Base-by-base conservation (phyloP, 2,888 invertebrate species). In the Xanthostigma xanthostigma region DNA sequence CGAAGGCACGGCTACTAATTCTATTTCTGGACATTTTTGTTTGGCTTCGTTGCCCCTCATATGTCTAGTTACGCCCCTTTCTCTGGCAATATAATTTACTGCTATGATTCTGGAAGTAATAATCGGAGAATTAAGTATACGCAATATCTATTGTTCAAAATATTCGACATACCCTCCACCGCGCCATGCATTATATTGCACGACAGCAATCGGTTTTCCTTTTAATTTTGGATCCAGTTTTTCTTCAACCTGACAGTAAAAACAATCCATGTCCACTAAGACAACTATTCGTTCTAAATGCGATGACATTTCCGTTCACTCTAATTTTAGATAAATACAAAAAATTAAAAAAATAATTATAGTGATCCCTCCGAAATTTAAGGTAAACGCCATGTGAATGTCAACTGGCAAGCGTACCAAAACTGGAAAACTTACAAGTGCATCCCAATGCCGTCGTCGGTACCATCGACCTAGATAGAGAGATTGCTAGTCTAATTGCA, bases 171-270 rank as follows among this genome's bases (percentile, higher is more conserved):
- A 93, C 94, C 92, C 93, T 62, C 95, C 95, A 37, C 91, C 91
- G 65, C 81, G 79, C 85, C 89, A 95, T 2, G 82, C 79, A 64
- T 92, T 95, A 62, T 96, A 95, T 64, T 97, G 97, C 0, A 95
- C 94, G 5, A 98, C 97, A 47, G 92, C 96, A 51, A 95, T 79
- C 1, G 97, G 97, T 68, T 89, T 85, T 44, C 91, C 94, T 64
- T 74, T 74, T 53, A 89, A 71, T 50, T 75, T 71, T 0, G 95
- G 92, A 61, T 88, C 75, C n/a, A 89, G 68, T 63, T 90, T 83
- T 61, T 91, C 89, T 69, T 98, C 97, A 2, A 98, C 97, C 78
- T 97, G 97, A 59, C 96, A 97, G 67, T 94, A 98, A 69, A 98
- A 98, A 69, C 96, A 96, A 66, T 98, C 97, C 97, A 98, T 97